Conservation (phyloP, 2,888 invertebrate species). For the Muschampia plurimacula region DNA sequence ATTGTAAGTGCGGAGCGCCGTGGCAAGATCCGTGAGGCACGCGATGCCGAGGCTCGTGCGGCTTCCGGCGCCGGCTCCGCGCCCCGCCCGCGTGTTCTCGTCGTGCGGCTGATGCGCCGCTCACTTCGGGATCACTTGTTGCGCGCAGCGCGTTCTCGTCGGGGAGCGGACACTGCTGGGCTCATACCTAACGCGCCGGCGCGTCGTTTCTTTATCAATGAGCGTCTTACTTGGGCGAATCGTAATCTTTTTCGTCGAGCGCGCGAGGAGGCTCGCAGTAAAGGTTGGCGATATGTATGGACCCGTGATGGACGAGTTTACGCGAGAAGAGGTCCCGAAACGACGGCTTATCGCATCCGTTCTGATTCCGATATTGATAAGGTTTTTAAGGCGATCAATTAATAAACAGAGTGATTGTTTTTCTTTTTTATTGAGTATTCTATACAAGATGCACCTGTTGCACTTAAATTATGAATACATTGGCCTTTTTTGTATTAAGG, state of each 20-base stretch:
- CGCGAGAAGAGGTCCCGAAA: slow-evolving; percentile 11
- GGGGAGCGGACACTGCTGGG: not conserved
- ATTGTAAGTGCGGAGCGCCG: not conserved
- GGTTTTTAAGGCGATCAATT: slow-evolving; percentile 10
- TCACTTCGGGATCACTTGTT: not conserved
- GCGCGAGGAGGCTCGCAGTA: slow-evolving; percentile 17
- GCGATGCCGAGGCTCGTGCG: not conserved
- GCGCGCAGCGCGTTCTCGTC: not conserved
- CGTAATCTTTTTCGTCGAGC: slow-evolving; percentile 20
- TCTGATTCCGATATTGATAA: slow-evolving; percentile 19
- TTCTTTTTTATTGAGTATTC: too few species aligned
- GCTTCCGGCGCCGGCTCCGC: not conserved
- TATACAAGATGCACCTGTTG: too few species aligned
- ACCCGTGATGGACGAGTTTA: slow-evolving; percentile 24
- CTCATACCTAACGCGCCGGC: not conserved
- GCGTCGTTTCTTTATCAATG: slow-evolving; percentile 9
- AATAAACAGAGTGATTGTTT: not conserved
- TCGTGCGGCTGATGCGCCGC: slow-evolving; percentile 2
- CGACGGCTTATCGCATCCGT: slow-evolving; percentile 10
- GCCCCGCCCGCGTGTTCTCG: not conserved
- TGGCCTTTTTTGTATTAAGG: too few species aligned
- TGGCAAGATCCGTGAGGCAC: not conserved
- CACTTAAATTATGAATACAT: too few species aligned
- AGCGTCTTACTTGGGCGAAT: slow-evolving; percentile 15
- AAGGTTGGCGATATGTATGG: slow-evolving; percentile 31